A percentile compares a stretch with the other conserved stretches of the same genome.
phyloP scores from a whole-genome alignment of 2,888 invertebrate species.

The Imbricaverruca yamaguchii region DNA sequence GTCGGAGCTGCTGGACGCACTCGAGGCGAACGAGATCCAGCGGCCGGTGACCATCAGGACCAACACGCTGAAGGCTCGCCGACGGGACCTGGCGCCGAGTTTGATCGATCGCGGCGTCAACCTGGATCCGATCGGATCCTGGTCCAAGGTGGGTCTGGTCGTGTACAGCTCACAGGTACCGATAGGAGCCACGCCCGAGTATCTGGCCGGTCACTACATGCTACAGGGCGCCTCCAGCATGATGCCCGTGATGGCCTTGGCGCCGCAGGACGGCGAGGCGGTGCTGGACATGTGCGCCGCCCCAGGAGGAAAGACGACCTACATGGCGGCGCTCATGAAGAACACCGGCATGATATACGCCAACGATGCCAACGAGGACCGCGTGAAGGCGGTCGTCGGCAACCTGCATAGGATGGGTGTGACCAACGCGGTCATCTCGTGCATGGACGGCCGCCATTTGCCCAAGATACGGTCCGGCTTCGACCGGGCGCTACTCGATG shows the following conservation, averaged over 20 bases:
- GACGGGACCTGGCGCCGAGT: constrained; percentile 81
- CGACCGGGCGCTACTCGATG: constrained; percentile 91
- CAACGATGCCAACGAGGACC: constrained; percentile 86
- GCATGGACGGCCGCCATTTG: constrained; percentile 71
- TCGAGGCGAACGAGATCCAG: constrained; percentile 93
- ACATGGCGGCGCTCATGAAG: constrained; percentile 96
- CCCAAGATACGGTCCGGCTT: constrained; percentile 73
- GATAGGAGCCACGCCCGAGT: constrained; percentile 96
- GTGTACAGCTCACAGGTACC: constrained; percentile 92
- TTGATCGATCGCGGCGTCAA: constrained; percentile 95
- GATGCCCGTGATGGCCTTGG: constrained; percentile 94
- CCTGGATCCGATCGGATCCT: constrained; percentile 94
- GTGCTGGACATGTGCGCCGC: constrained; percentile 96
- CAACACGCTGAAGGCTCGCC: constrained; percentile 59
- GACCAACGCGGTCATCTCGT: constrained; percentile 82
- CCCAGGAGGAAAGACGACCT: constrained; percentile 97
- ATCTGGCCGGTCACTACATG: constrained; percentile 95
- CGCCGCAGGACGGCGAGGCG: constrained; percentile 89
- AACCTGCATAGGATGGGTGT: constrained; percentile 95
- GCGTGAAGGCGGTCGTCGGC: constrained; percentile 85
- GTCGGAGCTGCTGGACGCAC: constrained; percentile 78
- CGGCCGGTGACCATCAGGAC: constrained; percentile 92
- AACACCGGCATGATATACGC: constrained; percentile 94
- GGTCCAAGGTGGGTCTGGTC: constrained; percentile 97
- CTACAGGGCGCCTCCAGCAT: constrained; percentile 88